Evolutionary conservation across 2,113 vertebrate genomes (phyloP).

Genomic region (Martes martes): DNA sequence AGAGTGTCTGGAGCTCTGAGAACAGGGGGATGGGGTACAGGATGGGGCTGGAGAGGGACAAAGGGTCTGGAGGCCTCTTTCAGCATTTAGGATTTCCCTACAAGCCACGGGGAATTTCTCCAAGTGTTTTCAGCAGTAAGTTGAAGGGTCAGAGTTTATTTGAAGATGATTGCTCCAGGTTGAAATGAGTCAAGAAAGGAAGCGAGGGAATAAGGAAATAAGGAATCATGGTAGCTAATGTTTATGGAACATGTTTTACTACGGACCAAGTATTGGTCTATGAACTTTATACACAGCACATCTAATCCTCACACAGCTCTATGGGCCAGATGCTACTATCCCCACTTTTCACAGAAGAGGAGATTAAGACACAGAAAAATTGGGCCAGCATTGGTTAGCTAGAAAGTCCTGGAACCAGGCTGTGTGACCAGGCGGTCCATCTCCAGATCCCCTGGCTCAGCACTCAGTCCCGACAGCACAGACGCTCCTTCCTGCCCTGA

Average conservation of each 20-base stretch:
- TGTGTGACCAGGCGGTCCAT: not conserved
- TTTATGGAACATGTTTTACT: not conserved
- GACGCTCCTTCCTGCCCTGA: not conserved
- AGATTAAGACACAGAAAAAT: not conserved
- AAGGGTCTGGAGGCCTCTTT: not conserved
- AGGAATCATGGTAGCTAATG: not conserved
- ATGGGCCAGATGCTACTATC: not conserved
- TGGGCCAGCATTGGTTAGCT: not conserved
- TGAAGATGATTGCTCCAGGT: not conserved
- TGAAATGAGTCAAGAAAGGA: not conserved
- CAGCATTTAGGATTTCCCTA: not conserved
- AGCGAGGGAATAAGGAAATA: not conserved
- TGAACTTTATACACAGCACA: not conserved
- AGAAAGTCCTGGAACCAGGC: not conserved
- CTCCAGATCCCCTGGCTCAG: not conserved
- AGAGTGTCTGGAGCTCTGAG: slow-evolving; percentile 38
- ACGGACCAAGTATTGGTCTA: not conserved
- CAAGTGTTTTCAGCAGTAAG: not conserved
- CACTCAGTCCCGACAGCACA: not conserved
- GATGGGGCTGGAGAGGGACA: not conserved
- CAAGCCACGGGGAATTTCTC: not conserved
- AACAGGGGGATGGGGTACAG: not conserved
- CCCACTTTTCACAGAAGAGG: not conserved
- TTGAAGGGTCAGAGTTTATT: not conserved
- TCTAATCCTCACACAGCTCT: not conserved